Evolutionary conservation across 2,888 invertebrate species (phyloP).

Genomic region (Agrotis clavis): DNA sequence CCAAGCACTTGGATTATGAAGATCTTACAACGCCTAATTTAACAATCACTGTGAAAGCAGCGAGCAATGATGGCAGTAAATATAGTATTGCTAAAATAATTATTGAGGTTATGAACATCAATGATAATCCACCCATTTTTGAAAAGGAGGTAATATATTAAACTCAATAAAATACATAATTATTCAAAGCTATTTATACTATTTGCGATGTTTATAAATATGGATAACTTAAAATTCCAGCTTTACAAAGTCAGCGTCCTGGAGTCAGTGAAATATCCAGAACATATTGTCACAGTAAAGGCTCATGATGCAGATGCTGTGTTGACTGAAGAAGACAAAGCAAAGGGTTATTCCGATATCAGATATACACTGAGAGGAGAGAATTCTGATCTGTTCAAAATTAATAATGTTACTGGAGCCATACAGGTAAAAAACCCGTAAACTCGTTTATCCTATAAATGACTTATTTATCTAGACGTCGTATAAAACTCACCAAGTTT

Average conservation of each 20-base stretch:
- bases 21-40: conserved; percentile 91
- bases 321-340: conserved; percentile 89
- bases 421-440: conserved; percentile 87
- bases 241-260: conserved; percentile 93
- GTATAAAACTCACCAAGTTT: too few relatives aligned
- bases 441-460: too few relatives aligned
- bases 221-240: conserved; percentile 72
- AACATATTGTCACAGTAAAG: conserved; percentile 92
- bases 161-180: background rate
- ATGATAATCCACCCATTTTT: conserved; percentile 95
- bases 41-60: conserved; percentile 91
- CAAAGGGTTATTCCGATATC: conserved; percentile 93
- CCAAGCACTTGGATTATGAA: conserved; percentile 95
- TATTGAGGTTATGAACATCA: conserved; percentile 94
- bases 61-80: conserved; percentile 88
- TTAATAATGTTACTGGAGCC: conserved; percentile 93
- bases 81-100: conserved; percentile 93
- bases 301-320: conserved; percentile 94
- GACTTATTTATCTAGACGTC: background rate
- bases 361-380: conserved; percentile 94
- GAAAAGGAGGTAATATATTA: conserved; percentile 88
- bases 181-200: too few relatives aligned
- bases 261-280: conserved; percentile 93
- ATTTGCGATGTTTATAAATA: background rate
- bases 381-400: conserved; percentile 93